These are phyloP conservation scores for Sander vitreus DNA, from an alignment of 2,113 vertebrate genomes.

Conservation along the genomic window DNA sequence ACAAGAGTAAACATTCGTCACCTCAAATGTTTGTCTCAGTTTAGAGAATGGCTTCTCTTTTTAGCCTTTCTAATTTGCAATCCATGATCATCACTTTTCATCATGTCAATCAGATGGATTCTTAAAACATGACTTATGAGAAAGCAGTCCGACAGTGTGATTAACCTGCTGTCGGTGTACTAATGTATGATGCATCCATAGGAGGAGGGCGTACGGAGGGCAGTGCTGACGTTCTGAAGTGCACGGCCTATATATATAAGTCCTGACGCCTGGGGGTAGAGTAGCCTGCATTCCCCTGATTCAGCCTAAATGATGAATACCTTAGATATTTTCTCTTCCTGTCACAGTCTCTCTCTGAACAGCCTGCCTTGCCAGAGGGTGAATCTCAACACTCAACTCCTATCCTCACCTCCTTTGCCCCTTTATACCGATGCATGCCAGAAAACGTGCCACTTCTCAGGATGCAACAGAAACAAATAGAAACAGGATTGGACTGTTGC, in stretches of 20 bases:
- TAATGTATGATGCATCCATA: constrained; percentile 28
- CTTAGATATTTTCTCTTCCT: constrained; percentile 43
- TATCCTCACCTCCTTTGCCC: constrained; percentile 31
- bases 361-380: constrained; percentile 13
- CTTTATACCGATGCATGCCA: constrained; percentile 4
- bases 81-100: constrained; percentile 44
- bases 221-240: constrained; percentile 35
- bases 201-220: constrained; percentile 31
- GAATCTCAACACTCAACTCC: constrained; percentile 27
- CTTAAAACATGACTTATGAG: constrained; percentile 19
- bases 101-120: constrained; percentile 14
- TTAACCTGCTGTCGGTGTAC: constrained; percentile 30
- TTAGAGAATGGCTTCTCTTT: constrained; percentile 30
- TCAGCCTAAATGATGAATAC: constrained; percentile 70
- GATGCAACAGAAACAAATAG: neutral
- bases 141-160: constrained; percentile 32
- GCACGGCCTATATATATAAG: constrained; percentile 63
- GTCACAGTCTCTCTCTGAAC: constrained; percentile 37
- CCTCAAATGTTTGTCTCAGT: neutral
- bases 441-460: constrained; percentile 12
- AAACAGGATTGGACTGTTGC: neutral
- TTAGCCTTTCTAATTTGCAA: constrained; percentile 31
- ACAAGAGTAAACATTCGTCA: constrained; percentile 17
- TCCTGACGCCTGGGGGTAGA: constrained; percentile 54
- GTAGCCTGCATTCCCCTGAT: constrained; percentile 67